phyloP scores from a whole-genome alignment of 1,140 invertebrate genomes.

The Gerris buenoi region DNA sequence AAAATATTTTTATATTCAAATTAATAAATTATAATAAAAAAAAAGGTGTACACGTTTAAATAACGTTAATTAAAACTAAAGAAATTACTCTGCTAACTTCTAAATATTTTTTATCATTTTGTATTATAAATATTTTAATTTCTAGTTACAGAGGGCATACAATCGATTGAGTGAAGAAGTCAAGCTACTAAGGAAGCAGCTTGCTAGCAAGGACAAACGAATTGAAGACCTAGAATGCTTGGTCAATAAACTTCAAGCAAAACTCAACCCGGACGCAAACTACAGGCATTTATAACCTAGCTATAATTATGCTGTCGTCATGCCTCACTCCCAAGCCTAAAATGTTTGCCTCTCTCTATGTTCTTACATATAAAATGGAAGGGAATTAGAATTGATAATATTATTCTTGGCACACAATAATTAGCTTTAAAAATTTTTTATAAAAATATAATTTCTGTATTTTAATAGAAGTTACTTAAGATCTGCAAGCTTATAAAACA shows the following conservation, averaged over 20 bases:
- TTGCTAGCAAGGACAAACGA: constrained; percentile 54
- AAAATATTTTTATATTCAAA: too few relatives aligned
- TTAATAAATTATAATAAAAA: too few relatives aligned
- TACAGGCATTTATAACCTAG: not conserved
- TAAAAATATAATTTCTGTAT: not conserved
- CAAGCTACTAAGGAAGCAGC: constrained; percentile 51
- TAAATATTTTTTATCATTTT: too few relatives aligned
- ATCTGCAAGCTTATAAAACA: not conserved
- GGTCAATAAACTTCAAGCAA: constrained; percentile 39
- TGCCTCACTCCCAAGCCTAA: too few relatives aligned
- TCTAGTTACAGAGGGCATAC: constrained; percentile 54
- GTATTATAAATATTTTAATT: too few relatives aligned
- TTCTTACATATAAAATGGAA: not conserved
- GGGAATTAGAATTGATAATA: not conserved
- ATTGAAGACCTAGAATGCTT: constrained; percentile 63
- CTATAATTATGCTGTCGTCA: too few relatives aligned
- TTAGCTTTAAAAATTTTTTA: not conserved
- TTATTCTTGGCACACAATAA: not conserved
- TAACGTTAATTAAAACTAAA: too few relatives aligned
- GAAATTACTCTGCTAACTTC: too few relatives aligned
- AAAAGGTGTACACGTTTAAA: too few relatives aligned
- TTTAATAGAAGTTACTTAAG: not conserved
- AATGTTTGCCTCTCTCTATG: too few relatives aligned
- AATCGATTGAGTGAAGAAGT: constrained; percentile 63
- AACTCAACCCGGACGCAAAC: constrained; percentile 5